These are phyloP conservation scores for Larimichthys crocea DNA, from an alignment of 2,113 vertebrate genomes.

Conservation along the genomic window DNA sequence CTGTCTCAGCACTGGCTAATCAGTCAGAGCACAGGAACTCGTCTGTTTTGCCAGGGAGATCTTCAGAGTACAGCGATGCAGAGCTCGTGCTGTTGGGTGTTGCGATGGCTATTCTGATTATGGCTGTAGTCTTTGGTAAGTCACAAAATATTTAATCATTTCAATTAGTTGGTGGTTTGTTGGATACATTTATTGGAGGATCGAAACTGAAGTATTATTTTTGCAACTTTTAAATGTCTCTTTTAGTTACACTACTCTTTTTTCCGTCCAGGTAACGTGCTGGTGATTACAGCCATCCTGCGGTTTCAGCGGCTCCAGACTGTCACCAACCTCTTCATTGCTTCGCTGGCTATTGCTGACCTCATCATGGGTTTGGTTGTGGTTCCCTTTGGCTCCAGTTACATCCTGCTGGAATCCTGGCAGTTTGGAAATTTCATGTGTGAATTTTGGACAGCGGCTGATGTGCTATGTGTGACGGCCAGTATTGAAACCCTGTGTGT, in stretches of 20 bases:
- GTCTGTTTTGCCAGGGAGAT: not conserved
- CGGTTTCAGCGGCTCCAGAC: slow-evolving; percentile 95
- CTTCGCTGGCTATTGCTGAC: slow-evolving; percentile 95
- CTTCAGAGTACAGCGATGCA: slow-evolving; percentile 75
- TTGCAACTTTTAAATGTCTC: not conserved
- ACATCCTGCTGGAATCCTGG: slow-evolving; percentile 92
- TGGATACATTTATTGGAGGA: not conserved
- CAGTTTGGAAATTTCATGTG: slow-evolving; percentile 94
- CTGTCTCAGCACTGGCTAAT: slow-evolving; percentile 45
- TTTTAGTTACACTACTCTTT: not conserved
- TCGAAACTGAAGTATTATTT: not conserved
- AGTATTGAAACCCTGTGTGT: slow-evolving; percentile 98
- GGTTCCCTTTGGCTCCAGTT: slow-evolving; percentile 92
- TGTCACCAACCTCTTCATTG: slow-evolving; percentile 97
- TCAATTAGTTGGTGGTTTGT: not conserved
- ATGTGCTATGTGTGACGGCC: slow-evolving; percentile 96
- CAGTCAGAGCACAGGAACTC: slow-evolving; percentile 51
- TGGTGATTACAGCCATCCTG: slow-evolving; percentile 95
- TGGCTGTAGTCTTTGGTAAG: slow-evolving; percentile 91
- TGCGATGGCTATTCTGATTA: slow-evolving; percentile 90
- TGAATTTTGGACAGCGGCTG: slow-evolving; percentile 94
- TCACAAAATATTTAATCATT: not conserved
- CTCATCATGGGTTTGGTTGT: slow-evolving; percentile 95
- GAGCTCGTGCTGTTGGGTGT: slow-evolving; percentile 88
- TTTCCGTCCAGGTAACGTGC: slow-evolving; percentile 85